Base-by-base conservation (phyloP, 2,888 invertebrate genomes). In the Cacoxenus indagator region DNA sequence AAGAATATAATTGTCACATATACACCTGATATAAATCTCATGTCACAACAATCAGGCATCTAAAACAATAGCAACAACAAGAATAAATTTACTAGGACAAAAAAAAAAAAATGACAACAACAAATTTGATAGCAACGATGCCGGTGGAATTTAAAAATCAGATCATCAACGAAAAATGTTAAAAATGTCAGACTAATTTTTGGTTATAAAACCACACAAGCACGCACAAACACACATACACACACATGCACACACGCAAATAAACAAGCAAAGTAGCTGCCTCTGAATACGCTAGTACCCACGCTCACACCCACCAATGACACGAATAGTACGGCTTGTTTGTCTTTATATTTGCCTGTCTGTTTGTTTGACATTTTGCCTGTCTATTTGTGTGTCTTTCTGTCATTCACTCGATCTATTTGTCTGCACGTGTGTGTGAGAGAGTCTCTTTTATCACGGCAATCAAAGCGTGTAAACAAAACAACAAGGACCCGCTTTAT, bases 401-500 rank as follows among this genome's bases (percentile, higher is more conserved):
- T 61, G 43, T 59, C 59, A 26, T 26, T 24, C 26, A 24, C 54
- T 24, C 54, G 8, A 59, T 29, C 37, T 59, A 31, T 57, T 11
- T 57, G 24, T 24, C 57, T 57, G 43, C 24, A 24, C 14, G 3
- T 61, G 43, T 22, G 2, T 0, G 27, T 5, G 9, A 4, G 27
- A 8, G 31, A 17, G 43, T 27, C 65, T 65, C 66, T 64, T 67
- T 71, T 74, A 70, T 65, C 68, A 54, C 69, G 43, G 68, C 73
- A 73, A 74, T 74, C 73, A 73, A 71, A 71, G 72, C 67, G 72
- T 72, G 75, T 69, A 73, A 74, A 73, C 73, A 73, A 65, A 65
- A 46, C 65, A 29, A 48, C 61, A 62, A 62, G 61, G 61, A 62
- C 45, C 24, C 26, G 61, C 43, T 62, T 62, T 62, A 62, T 62